These are phyloP conservation scores for Nasonia longicornis DNA, from an alignment of 1,140 invertebrate species.

Conservation along the genomic window DNA sequence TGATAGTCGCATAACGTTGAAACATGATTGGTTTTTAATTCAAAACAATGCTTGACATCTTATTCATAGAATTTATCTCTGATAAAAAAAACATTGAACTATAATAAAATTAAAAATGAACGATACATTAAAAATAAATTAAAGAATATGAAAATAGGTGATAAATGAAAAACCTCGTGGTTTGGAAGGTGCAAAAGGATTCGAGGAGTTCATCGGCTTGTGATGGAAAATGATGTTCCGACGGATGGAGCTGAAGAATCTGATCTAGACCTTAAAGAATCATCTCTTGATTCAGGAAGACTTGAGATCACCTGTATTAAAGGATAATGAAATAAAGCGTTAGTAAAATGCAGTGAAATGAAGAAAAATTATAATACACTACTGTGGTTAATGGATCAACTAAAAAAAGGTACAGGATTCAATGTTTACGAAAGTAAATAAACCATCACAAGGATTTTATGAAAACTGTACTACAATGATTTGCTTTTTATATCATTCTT, in stretches of 20 bases:
- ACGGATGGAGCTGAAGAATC: constrained; percentile 47
- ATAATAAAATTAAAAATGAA: background rate
- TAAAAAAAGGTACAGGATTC: background rate
- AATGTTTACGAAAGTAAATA: constrained; percentile 21
- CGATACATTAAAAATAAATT: background rate
- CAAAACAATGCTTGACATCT: no score
- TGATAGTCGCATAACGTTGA: no score
- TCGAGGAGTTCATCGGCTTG: constrained; percentile 40
- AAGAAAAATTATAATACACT: constrained; percentile 32
- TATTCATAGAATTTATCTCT: no score
- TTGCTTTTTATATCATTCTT: constrained; percentile 40
- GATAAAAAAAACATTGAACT: background rate
- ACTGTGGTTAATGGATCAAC: background rate
- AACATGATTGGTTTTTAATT: no score
- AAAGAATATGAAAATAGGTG: constrained; percentile 4
- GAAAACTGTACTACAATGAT: constrained; percentile 42
- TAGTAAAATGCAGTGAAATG: constrained; percentile 25
- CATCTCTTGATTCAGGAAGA: constrained; percentile 50
- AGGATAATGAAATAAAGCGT: constrained; percentile 44
- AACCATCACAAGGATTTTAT: constrained; percentile 25
- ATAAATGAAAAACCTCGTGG: constrained; percentile 15
- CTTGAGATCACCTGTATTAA: constrained; percentile 53
- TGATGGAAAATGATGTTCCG: constrained; percentile 50
- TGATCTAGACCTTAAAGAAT: constrained; percentile 50
- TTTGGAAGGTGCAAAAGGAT: constrained; percentile 37